These are phyloP conservation scores for Sebastolobus alascanus DNA, from an alignment of 2,797 vertebrate species.

Conservation along the genomic window DNA sequence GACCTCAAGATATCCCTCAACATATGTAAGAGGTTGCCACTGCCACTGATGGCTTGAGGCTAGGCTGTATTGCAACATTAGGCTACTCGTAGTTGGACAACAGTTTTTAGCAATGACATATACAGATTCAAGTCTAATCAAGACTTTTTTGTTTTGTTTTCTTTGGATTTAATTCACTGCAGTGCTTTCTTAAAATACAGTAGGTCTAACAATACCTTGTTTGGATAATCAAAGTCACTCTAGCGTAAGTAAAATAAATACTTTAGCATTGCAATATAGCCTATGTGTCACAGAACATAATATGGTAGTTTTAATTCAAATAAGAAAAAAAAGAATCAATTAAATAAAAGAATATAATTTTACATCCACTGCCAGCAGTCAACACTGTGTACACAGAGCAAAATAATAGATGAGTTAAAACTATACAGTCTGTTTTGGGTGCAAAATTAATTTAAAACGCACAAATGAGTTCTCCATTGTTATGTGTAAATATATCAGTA, in stretches of 20 bases:
- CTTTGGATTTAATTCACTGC: background rate
- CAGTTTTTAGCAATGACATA: background rate
- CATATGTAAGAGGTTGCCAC: too few species aligned
- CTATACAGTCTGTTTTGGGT: background rate
- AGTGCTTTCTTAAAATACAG: background rate
- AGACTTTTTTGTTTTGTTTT: background rate
- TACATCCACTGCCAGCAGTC: background rate
- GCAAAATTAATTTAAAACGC: slow-evolving; percentile 8
- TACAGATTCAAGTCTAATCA: background rate
- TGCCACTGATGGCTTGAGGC: background rate
- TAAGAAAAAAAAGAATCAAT: background rate
- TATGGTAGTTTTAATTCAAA: background rate
- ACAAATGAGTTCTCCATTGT: background rate
- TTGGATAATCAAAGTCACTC: background rate
- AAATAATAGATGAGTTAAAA: background rate
- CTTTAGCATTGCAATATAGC: background rate
- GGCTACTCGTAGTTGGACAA: background rate
- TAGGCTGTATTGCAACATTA: background rate
- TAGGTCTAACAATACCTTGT: background rate
- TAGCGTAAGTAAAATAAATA: background rate
- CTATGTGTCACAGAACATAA: background rate
- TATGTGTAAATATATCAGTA: background rate
- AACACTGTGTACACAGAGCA: background rate
- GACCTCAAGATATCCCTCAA: too few species aligned
- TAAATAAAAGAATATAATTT: background rate